A percentile compares a stretch with the other conserved stretches of the same genome.
Evolutionary conservation across 1,140 invertebrate genomes (phyloP).

Genomic region (Sarcophaga peregrina): DNA sequence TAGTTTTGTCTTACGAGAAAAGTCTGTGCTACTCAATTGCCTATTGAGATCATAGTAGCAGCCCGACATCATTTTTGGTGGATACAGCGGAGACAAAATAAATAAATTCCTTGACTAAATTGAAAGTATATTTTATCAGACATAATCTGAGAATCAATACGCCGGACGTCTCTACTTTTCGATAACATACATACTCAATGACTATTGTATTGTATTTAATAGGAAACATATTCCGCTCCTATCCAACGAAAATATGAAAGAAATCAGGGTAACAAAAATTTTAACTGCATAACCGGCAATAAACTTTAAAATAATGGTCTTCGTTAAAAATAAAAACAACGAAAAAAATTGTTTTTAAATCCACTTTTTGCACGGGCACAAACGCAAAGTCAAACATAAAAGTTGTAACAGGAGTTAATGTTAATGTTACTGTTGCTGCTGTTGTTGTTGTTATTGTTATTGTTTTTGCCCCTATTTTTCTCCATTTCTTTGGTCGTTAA

Average conservation of each 20-base stretch:
- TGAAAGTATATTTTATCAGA: too few relatives aligned
- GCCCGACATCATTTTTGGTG: too few relatives aligned
- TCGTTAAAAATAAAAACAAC: background rate
- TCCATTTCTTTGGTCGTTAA: background rate
- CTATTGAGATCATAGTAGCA: too few relatives aligned
- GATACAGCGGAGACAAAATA: too few relatives aligned
- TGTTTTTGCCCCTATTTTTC: background rate
- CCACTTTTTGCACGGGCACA: background rate
- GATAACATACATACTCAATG: too few relatives aligned
- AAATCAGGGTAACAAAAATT: slow-evolving; percentile 6
- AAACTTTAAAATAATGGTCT: slow-evolving; percentile 32
- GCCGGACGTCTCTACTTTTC: too few relatives aligned
- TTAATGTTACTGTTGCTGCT: slow-evolving; percentile 7
- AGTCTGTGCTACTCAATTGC: too few relatives aligned
- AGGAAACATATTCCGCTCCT: background rate
- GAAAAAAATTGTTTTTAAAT: background rate
- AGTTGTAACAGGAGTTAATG: slow-evolving; percentile 1
- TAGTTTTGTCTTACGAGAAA: too few relatives aligned
- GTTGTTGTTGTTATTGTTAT: background rate
- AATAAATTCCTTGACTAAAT: too few relatives aligned
- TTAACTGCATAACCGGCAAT: slow-evolving; percentile 28
- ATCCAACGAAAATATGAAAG: background rate
- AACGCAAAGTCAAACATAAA: background rate
- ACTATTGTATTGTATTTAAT: too few relatives aligned
- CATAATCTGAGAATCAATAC: too few relatives aligned